phyloP scores from a whole-genome alignment of 2,888 invertebrate species.

The Drosophila longiperda region DNA sequence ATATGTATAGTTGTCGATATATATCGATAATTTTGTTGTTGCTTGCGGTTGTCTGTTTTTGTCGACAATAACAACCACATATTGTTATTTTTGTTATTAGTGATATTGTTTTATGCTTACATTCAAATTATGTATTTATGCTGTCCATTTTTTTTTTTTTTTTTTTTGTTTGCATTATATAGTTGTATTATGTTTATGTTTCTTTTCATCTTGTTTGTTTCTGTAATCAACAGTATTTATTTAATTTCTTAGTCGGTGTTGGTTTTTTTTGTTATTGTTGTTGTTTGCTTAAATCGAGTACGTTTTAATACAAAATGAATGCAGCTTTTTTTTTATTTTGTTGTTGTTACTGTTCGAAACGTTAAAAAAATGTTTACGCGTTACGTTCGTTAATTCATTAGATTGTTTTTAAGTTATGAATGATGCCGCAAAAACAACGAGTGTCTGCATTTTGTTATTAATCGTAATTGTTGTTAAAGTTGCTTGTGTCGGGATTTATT shows the following conservation, averaged over 20 bases:
- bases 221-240: slow-evolving; percentile 47
- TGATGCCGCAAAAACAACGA: slow-evolving; percentile 39
- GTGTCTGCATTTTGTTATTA: slow-evolving; percentile 14
- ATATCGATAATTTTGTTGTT: slow-evolving; percentile 39
- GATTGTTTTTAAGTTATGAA: slow-evolving; percentile 28
- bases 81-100: slow-evolving; percentile 1
- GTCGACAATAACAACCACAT: too few species aligned
- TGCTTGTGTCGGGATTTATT: slow-evolving; percentile 57
- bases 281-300: slow-evolving; percentile 42
- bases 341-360: slow-evolving; percentile 36
- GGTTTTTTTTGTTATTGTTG: slow-evolving; percentile 8
- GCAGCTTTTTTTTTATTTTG: slow-evolving; percentile 24
- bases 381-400: slow-evolving; percentile 17
- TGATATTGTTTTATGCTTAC: slow-evolving; percentile 46
- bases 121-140: slow-evolving; percentile 54
- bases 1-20: slow-evolving; percentile 14
- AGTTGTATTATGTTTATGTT: slow-evolving; percentile 12
- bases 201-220: slow-evolving; percentile 18
- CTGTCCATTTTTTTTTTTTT: slow-evolving; percentile 19
- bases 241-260: slow-evolving; percentile 40
- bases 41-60: slow-evolving; percentile 19
- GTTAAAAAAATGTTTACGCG: slow-evolving; percentile 51
- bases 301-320: slow-evolving; percentile 49
- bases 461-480: slow-evolving; percentile 24
- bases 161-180: slow-evolving; percentile 8